A percentile compares a stretch with the other conserved stretches of the same genome.
phyloP scores from a whole-genome alignment of 2,113 vertebrate genomes.

The Apeltes quadracus region DNA sequence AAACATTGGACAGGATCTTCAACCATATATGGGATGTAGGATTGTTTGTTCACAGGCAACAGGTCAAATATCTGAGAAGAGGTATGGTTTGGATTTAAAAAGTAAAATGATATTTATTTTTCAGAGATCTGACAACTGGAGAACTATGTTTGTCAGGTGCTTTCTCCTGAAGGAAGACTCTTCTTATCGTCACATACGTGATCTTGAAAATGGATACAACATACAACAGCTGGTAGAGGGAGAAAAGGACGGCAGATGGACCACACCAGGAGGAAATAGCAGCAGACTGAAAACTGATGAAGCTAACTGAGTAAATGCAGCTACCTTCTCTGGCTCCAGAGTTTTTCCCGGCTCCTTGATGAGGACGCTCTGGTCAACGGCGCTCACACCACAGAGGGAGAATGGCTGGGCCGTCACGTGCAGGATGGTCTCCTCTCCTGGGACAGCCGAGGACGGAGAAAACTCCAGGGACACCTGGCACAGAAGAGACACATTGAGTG shows the following conservation, averaged over 20 bases:
- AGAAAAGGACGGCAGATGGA: neutral
- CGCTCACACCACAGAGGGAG: slow-evolving; percentile 87
- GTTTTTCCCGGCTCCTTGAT: slow-evolving; percentile 81
- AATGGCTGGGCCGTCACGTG: slow-evolving; percentile 77
- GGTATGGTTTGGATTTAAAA: neutral
- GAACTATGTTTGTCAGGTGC: neutral
- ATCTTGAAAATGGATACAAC: neutral
- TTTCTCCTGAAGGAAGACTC: neutral
- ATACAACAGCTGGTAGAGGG: neutral
- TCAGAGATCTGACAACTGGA: neutral
- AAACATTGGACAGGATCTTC: slow-evolving; percentile 52
- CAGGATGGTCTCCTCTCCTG: slow-evolving; percentile 74
- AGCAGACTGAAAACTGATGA: neutral
- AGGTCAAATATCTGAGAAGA: slow-evolving; percentile 69
- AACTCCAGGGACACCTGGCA: slow-evolving; percentile 77
- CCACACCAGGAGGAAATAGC: neutral
- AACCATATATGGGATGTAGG: slow-evolving; percentile 21
- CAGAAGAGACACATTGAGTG: neutral
- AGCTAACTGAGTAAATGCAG: neutral
- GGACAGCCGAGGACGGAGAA: slow-evolving; percentile 73
- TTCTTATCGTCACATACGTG: neutral
- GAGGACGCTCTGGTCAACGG: slow-evolving; percentile 84
- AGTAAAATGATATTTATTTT: neutral
- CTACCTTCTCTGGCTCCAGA: slow-evolving; percentile 71
- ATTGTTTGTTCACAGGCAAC: slow-evolving; percentile 50